These are phyloP conservation scores for Caretta caretta DNA, from an alignment of 2,113 vertebrate species.

Conservation along the genomic window DNA sequence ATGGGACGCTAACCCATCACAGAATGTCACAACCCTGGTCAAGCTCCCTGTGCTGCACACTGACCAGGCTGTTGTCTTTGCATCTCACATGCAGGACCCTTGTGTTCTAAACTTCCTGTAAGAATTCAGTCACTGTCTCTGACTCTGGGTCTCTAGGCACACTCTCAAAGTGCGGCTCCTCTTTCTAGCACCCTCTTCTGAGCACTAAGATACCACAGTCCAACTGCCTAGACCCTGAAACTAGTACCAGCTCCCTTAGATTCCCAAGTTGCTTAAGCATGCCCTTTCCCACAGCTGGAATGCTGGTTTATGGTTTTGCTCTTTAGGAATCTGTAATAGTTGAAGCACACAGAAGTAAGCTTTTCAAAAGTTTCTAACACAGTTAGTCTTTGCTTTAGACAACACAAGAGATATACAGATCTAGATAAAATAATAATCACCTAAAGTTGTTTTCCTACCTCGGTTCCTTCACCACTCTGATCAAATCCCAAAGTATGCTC, in stretches of 20 bases:
- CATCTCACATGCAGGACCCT: no score
- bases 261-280: background rate
- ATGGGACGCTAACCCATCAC: no score
- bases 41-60: no score
- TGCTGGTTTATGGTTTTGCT: background rate
- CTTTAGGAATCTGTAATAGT: background rate
- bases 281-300: background rate
- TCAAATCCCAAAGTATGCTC: slow-evolving; percentile 16
- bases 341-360: background rate
- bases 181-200: background rate
- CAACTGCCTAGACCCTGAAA: background rate
- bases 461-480: background rate
- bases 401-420: background rate
- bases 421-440: slow-evolving; percentile 35
- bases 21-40: no score
- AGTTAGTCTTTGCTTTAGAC: slow-evolving; percentile 3
- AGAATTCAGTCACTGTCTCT: background rate
- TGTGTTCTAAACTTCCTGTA: no score
- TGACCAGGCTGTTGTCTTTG: no score
- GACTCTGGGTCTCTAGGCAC: background rate
- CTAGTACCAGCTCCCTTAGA: background rate
- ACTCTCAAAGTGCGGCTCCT: background rate
- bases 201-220: background rate
- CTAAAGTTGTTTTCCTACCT: background rate
- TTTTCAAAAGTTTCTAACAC: background rate